Base-by-base conservation (phyloP, 2,113 vertebrate genomes). In the Ochotona curzoniae region DNA sequence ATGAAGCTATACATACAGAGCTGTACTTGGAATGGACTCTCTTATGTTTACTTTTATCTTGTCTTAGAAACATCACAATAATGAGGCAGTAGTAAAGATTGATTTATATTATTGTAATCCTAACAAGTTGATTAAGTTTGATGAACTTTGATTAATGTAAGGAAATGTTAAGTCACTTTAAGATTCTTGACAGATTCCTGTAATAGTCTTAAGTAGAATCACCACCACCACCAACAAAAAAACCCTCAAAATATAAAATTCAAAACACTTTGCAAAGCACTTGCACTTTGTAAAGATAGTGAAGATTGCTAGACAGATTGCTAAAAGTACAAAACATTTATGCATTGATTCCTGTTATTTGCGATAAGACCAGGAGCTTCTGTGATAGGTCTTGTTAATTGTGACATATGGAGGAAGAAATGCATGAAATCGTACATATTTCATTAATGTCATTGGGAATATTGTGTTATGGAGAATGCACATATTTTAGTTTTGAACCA, bases 261-360 rank as follows among this genome's bases (percentile, higher is more conserved):
- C 23, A 51, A 51, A 91, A 95, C 14, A 82, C 54, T 93, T 87
- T 87, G 49, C n/a, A 91, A 80, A 88, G 61, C 60, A 78, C 21
- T 54, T 0, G 38, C 38, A 6, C 38, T 44, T 44, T 44, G 57
- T 70, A 91, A 91, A 88, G 17, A 38, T 75, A 73, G 15, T 49
- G 30, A 95, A 70, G n/a, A 60, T n/a, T 81, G 32, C 12, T 38
- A 64, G 7, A 64, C 1, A 81, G 57, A 38, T 14, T 81, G 35
- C 51, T 80, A 69, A 91, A 69, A 83, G 17, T 26, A 57, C 61
- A 80, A 38, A 28, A 1, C 82, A 81, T 63, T 90, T 91, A 74
- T 44, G 2, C 51, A 28, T 17, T 49, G 69, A 38, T 15, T 54
- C n/a, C 32, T 44, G 38, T 35, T 78, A 75, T 38, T 51, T 61